Conservation (phyloP, 2,888 invertebrate genomes). For the Xestia sexstrigata region DNA sequence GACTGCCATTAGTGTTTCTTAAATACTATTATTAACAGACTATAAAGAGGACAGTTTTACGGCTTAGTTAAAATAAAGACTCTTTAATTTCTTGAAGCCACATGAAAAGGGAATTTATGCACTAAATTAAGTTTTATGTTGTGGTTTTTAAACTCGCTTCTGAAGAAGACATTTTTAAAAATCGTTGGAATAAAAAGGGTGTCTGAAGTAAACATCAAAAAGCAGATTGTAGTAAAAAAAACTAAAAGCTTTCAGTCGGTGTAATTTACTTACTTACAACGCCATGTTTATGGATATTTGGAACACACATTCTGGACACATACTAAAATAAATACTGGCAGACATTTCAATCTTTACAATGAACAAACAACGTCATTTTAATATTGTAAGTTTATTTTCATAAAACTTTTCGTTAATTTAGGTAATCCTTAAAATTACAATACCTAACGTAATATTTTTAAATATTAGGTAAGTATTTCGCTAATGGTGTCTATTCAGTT, state of each 20-base stretch:
- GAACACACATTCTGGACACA: constrained; percentile 40
- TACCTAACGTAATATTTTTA: background rate
- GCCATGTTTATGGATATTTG: constrained; percentile 68
- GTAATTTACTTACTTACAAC: constrained; percentile 68
- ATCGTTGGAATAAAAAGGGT: constrained; percentile 60
- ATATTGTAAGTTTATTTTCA: background rate
- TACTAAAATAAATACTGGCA: constrained; percentile 2
- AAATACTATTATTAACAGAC: constrained; percentile 54
- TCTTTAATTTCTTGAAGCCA: constrained; percentile 52
- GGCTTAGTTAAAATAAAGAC: constrained; percentile 54
- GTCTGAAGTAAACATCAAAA: constrained; percentile 67
- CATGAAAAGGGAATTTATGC: constrained; percentile 52
- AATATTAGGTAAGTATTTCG: constrained; percentile 19
- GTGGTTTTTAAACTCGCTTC: constrained; percentile 46
- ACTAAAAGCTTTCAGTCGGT: constrained; percentile 73
- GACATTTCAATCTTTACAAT: constrained; percentile 25
- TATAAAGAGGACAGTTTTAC: constrained; percentile 54
- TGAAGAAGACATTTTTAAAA: constrained; percentile 57
- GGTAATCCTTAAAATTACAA: background rate
- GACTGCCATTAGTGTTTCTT: constrained; percentile 43
- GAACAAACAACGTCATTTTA: background rate
- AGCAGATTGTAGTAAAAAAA: constrained; percentile 60
- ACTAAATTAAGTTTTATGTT: constrained; percentile 55
- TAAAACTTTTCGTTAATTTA: background rate
- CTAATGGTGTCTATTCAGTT: too few species aligned